Percentiles rank a stretch among this genome's conserved stretches.
These are phyloP conservation scores for Pteronura brasiliensis DNA, from an alignment of 2,113 vertebrate species.

Conservation along the genomic window DNA sequence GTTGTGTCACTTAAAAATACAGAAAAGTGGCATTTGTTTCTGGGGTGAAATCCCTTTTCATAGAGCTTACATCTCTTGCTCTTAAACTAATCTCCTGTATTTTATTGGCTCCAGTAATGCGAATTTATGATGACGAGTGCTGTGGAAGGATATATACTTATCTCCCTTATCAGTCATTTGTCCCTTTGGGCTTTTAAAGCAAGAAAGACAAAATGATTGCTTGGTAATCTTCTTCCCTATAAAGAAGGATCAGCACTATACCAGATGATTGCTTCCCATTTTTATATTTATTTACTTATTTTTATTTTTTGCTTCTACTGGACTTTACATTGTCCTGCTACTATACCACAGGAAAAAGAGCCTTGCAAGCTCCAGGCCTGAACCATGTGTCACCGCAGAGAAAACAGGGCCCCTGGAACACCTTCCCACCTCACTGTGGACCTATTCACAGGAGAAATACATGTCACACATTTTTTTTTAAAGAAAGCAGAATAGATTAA, in stretches of 20 bases:
- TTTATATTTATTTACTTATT: not conserved
- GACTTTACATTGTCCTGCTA: slow-evolving; percentile 77
- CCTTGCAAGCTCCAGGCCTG: slow-evolving; percentile 76
- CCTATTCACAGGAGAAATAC: slow-evolving; percentile 84
- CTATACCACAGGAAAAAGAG: slow-evolving; percentile 69
- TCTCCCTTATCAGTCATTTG: not conserved
- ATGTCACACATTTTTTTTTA: slow-evolving; percentile 75
- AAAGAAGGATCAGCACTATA: not conserved
- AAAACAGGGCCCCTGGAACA: slow-evolving; percentile 78
- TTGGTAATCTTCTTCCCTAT: not conserved
- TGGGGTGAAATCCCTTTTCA: not conserved
- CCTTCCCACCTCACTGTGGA: slow-evolving; percentile 51
- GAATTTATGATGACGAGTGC: not conserved
- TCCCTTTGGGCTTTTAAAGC: not conserved
- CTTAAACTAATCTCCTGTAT: not conserved
- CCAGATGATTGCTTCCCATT: not conserved
- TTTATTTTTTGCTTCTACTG: slow-evolving; percentile 3
- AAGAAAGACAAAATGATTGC: not conserved
- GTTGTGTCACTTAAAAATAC: not conserved
- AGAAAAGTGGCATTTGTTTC: not conserved
- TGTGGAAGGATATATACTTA: not conserved
- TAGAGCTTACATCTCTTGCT: not conserved
- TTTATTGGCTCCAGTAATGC: not conserved
- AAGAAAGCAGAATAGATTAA: slow-evolving; percentile 96
- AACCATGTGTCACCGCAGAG: slow-evolving; percentile 83